phyloP scores from a whole-genome alignment of 2,888 invertebrate genomes.

The Brassicogethes aeneus region DNA sequence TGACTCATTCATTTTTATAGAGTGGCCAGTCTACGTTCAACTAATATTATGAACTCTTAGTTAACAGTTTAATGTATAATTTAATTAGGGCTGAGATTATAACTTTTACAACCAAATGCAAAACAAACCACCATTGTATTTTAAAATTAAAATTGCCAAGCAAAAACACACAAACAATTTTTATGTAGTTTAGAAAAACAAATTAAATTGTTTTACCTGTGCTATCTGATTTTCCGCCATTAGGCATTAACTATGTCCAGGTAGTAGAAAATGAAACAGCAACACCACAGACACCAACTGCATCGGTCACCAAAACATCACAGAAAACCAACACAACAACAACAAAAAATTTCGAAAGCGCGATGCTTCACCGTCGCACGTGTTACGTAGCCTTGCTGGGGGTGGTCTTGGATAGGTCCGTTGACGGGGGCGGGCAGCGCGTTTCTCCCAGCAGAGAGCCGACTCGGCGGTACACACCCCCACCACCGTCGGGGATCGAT shows the following conservation, averaged over 20 bases:
- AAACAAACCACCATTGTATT: too few relatives aligned
- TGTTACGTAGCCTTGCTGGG: constrained; percentile 35
- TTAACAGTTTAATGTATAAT: too few relatives aligned
- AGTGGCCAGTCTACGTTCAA: too few relatives aligned
- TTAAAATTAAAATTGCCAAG: too few relatives aligned
- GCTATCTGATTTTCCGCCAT: constrained; percentile 51
- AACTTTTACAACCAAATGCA: too few relatives aligned
- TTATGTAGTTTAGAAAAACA: too few relatives aligned
- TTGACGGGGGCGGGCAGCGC: neutral
- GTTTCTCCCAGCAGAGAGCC: neutral
- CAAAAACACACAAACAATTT: too few relatives aligned
- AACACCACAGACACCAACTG: neutral
- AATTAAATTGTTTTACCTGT: constrained; percentile 49
- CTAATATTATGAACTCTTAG: too few relatives aligned
- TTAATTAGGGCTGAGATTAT: too few relatives aligned
- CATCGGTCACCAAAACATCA: neutral
- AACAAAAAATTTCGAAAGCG: neutral
- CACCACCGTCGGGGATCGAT: constrained; percentile 28
- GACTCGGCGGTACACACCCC: constrained; percentile 19
- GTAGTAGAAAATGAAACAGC: neutral
- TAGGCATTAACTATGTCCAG: constrained; percentile 22
- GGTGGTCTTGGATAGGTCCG: constrained; percentile 29
- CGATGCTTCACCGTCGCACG: constrained; percentile 5
- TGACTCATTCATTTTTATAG: too few relatives aligned
- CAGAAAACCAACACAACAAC: neutral